A percentile compares a stretch with the other conserved stretches of the same genome.
Evolutionary conservation across 2,797 vertebrate genomes (phyloP).

Genomic region (Gobio occitaniae): DNA sequence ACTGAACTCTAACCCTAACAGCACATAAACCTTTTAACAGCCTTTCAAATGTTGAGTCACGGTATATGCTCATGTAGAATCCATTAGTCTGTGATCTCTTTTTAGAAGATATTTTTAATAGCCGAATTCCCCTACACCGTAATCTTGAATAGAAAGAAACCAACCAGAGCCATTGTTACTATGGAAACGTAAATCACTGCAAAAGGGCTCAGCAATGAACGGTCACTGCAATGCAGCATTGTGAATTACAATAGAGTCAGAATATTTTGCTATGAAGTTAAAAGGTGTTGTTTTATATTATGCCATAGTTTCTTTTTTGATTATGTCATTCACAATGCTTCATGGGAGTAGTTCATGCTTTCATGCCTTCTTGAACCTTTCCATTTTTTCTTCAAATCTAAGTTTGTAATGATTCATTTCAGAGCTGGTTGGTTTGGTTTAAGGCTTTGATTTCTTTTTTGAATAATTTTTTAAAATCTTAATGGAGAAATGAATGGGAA

Average conservation of each 20-base stretch:
- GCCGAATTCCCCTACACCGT: not conserved
- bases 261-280: not conserved
- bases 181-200: slow-evolving; percentile 24
- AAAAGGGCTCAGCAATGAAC: slow-evolving; percentile 6
- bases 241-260: not conserved
- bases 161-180: slow-evolving; percentile 15
- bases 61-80: not conserved
- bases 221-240: slow-evolving; percentile 28
- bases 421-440: not conserved
- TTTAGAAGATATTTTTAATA: not conserved
- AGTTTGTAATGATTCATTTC: not conserved
- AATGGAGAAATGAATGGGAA: slow-evolving; percentile 1
- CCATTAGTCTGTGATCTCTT: not conserved
- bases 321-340: not conserved
- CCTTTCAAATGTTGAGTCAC: not conserved
- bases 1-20: slow-evolving; percentile 1
- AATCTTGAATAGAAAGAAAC: slow-evolving; percentile 1
- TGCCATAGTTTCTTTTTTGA: not conserved
- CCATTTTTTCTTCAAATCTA: not conserved
- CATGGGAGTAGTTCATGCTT: not conserved
- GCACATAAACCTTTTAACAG: not conserved
- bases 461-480: not conserved
- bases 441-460: not conserved
- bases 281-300: not conserved
- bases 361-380: not conserved